Evolutionary conservation across 2,797 vertebrate species (phyloP).

Genomic region (Distichodus sexfasciatus): DNA sequence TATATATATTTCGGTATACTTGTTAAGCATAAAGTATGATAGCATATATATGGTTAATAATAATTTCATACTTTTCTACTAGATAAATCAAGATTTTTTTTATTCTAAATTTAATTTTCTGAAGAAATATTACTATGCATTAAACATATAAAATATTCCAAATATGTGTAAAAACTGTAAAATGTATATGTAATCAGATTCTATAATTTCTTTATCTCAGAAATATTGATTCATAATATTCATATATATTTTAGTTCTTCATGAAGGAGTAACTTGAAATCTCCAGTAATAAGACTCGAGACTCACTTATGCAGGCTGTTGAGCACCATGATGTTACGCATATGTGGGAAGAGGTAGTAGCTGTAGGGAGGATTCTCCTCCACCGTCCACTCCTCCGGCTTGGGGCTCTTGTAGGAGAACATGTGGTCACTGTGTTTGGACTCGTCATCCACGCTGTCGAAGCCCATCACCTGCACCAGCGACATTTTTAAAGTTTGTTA

Average conservation of each 20-base stretch:
- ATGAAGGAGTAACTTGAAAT: background rate
- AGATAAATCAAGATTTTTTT: too few relatives aligned
- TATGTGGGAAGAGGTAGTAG: conserved; percentile 96
- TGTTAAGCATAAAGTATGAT: too few relatives aligned
- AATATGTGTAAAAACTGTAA: too few relatives aligned
- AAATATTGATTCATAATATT: background rate
- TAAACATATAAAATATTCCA: too few relatives aligned
- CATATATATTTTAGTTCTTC: background rate
- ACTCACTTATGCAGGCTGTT: conserved; percentile 93
- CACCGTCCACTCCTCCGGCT: conserved; percentile 85
- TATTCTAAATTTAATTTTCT: too few relatives aligned
- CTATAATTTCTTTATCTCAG: too few relatives aligned
- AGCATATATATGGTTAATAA: too few relatives aligned
- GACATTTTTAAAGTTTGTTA: background rate
- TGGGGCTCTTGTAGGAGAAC: conserved; percentile 93
- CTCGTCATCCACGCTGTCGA: conserved; percentile 97
- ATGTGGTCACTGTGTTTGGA: conserved; percentile 96
- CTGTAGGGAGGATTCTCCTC: conserved; percentile 94
- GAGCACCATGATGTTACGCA: conserved; percentile 97
- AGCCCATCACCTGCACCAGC: conserved; percentile 86
- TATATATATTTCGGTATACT: too few relatives aligned
- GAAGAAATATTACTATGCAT: too few relatives aligned
- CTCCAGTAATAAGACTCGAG: background rate
- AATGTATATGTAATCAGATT: too few relatives aligned
- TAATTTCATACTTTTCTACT: too few relatives aligned